phyloP scores from a whole-genome alignment of 2,113 vertebrate genomes.

The Petrocephalus zakoni region DNA sequence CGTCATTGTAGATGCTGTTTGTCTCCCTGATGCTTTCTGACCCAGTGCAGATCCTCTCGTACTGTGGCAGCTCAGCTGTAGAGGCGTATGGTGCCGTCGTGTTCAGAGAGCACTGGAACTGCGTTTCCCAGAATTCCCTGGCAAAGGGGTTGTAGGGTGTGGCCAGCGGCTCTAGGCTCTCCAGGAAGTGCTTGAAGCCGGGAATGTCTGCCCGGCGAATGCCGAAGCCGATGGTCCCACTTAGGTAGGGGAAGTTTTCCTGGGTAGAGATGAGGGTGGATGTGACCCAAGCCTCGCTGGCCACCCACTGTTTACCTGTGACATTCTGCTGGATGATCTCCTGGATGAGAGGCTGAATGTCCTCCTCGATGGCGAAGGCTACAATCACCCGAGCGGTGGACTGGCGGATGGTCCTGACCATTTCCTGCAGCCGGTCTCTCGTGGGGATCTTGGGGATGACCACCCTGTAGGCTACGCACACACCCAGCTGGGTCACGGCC shows the following conservation, averaged over 20 bases:
- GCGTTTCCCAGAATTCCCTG: slow-evolving; percentile 44
- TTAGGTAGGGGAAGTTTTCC: slow-evolving; percentile 33
- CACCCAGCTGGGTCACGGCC: slow-evolving; percentile 35
- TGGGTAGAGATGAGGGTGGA: slow-evolving; percentile 38
- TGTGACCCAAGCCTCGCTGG: slow-evolving; percentile 49
- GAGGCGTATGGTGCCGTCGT: slow-evolving; percentile 19
- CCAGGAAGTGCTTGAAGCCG: slow-evolving; percentile 34
- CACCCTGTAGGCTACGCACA: slow-evolving; percentile 42
- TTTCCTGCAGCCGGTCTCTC: slow-evolving; percentile 31
- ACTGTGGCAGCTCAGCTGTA: slow-evolving; percentile 14
- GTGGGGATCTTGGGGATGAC: slow-evolving; percentile 39
- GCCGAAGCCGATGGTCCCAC: slow-evolving; percentile 43
- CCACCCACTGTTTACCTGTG: slow-evolving; percentile 45
- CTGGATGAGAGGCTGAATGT: slow-evolving; percentile 43
- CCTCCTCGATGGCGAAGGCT: slow-evolving; percentile 42
- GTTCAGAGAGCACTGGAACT: slow-evolving; percentile 42
- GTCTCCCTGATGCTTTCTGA: slow-evolving; percentile 37
- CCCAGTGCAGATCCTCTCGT: slow-evolving; percentile 44
- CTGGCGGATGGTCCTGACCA: slow-evolving; percentile 35
- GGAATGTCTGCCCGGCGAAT: slow-evolving; percentile 39
- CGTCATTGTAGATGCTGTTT: slow-evolving; percentile 45
- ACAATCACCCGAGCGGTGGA: slow-evolving; percentile 43
- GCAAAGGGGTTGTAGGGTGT: slow-evolving; percentile 37
- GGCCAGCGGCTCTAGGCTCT: slow-evolving; percentile 30
- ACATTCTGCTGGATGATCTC: slow-evolving; percentile 44